These are phyloP conservation scores for Mylabris sibirica DNA, from an alignment of 2,888 invertebrate species.

Conservation along the genomic window DNA sequence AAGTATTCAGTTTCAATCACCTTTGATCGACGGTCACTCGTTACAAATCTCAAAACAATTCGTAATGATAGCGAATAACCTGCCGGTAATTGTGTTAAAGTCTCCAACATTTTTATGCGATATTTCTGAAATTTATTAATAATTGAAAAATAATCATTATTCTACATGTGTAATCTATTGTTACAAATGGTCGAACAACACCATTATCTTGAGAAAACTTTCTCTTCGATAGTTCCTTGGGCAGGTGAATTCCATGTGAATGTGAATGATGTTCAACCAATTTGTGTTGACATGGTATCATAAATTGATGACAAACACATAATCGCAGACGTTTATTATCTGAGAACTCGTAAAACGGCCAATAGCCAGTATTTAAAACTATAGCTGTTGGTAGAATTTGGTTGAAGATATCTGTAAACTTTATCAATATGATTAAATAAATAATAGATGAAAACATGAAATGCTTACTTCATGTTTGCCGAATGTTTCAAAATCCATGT, in stretches of 20 bases:
- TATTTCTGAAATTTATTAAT: not conserved
- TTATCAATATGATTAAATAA: not conserved
- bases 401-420: not conserved
- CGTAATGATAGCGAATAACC: not conserved
- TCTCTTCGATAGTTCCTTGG: not conserved
- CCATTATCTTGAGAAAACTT: not conserved
- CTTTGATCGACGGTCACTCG: not conserved
- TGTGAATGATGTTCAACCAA: not conserved
- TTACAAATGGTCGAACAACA: not conserved
- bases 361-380: not conserved
- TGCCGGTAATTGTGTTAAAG: not conserved
- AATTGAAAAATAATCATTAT: not conserved
- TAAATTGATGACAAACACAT: not conserved
- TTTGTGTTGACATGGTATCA: not conserved
- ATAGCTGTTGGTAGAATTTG: conserved; percentile 4
- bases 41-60: not conserved
- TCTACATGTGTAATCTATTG: not conserved
- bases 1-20: not conserved
- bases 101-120: not conserved
- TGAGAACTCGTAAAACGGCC: not conserved
- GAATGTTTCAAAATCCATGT: not conserved
- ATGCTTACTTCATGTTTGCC: not conserved
- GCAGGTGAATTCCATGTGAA: not conserved
- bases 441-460: not conserved
- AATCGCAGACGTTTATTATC: not conserved